Evolutionary conservation across 2,113 vertebrate genomes (phyloP), one percentile per base, ranked within the genome.

Genomic region (Lepidothrix coronata): DNA sequence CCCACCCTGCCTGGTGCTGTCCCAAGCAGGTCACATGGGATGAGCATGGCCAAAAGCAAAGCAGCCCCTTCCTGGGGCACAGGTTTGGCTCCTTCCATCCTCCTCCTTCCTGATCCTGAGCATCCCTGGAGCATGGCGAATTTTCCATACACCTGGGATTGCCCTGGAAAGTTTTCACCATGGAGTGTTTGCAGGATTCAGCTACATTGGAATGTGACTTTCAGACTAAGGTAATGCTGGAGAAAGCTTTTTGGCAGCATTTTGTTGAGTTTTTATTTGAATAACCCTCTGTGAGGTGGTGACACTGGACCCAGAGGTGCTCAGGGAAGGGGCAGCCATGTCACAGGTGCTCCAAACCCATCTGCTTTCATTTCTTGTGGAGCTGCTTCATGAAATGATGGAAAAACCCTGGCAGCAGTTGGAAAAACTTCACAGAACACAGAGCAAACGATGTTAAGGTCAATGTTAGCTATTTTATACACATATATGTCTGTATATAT

Each of bases 111-210:
- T n/a, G 28, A 39, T 46, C 46, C 54, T 18, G 22, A 91, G 35
- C 37, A 35, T 15, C 77, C 5, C 72, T 2, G 4, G 11, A 17
- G 49, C 48, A 18, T 2, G 1, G 33, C 3, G 0, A 2, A 14
- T 3, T 57, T 28, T 46, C 43, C 57, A 0, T 4, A 9, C 0
- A 0, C 5, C 52, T 48, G 52, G 41, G 41, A 12, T 35, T 20
- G 21, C 39, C 51, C 80, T 52, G 35, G 33, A 2, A 21, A 41
- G 11, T 12, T 37, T 20, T 7, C 11, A 4, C 22, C 35, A 3
- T 15, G 57, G 21, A 7, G 41, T 5, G 16, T 68, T 46, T 43
- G 20, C 17, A 39, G 72, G 23, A 11, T 15, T 21, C 54, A 27
- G 41, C 14, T 17, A 6, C 1, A 0, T 17, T 30, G 39, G 46